Conservation (phyloP, 2,797 vertebrate species). For the Pelobates cultripes region DNA sequence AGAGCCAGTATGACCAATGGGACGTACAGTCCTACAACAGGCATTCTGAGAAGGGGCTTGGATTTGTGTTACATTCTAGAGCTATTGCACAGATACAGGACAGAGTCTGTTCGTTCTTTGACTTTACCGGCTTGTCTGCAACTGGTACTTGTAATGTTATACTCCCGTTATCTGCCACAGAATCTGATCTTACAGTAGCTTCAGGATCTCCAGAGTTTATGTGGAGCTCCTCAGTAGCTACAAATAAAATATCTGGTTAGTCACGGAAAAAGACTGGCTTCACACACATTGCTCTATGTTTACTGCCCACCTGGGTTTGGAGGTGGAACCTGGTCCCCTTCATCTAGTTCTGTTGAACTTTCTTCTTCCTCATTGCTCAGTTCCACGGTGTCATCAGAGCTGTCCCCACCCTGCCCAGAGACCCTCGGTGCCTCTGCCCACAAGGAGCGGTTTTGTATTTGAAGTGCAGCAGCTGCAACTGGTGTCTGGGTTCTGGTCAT, state of each 20-base stretch:
- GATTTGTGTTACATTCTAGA: too few relatives aligned
- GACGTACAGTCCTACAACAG: too few relatives aligned
- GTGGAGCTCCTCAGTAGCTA: slow-evolving; percentile 33
- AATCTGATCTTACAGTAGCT: neutral
- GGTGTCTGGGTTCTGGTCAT: slow-evolving; percentile 70
- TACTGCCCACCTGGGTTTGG: neutral
- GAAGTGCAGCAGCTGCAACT: slow-evolving; percentile 31
- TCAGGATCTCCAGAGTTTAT: slow-evolving; percentile 21
- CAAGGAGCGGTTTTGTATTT: slow-evolving; percentile 56
- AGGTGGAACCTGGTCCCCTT: slow-evolving; percentile 56
- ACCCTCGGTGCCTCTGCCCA: rapidly evolving
- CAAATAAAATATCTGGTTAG: neutral
- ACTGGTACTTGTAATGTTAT: neutral
- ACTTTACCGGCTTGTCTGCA: slow-evolving; percentile 25
- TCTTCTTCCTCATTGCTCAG: slow-evolving; percentile 71
- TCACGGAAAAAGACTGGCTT: neutral
- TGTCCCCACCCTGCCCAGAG: slow-evolving; percentile 61
- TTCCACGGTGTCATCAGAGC: slow-evolving; percentile 70
- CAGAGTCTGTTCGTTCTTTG: too few relatives aligned
- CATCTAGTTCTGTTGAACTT: slow-evolving; percentile 60
- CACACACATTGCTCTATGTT: neutral
- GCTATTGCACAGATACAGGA: too few relatives aligned
- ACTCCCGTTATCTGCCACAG: neutral
- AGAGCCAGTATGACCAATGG: too few relatives aligned
- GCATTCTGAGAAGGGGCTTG: too few relatives aligned